A percentile compares a stretch with the other conserved stretches of the same genome.
phyloP scores from a whole-genome alignment of 2,888 invertebrate genomes.

The Hirtodrosophila duncani region DNA sequence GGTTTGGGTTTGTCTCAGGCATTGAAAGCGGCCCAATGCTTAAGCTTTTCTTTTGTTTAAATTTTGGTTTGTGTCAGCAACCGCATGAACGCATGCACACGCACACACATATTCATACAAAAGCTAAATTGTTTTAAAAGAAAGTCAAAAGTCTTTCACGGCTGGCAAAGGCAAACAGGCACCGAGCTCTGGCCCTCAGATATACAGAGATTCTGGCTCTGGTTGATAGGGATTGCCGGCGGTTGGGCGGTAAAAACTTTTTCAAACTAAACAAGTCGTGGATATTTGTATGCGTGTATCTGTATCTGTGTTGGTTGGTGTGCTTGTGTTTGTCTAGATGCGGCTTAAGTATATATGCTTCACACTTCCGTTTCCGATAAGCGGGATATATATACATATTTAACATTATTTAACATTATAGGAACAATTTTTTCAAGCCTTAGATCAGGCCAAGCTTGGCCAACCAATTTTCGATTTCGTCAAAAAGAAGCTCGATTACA shows the following conservation, averaged over 20 bases:
- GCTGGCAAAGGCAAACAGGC: conserved; percentile 42
- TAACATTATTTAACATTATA: too few species aligned
- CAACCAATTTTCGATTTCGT: too few species aligned
- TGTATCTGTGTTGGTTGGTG: conserved; percentile 19
- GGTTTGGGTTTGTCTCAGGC: conserved; percentile 55
- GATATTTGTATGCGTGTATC: conserved; percentile 33
- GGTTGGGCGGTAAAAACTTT: conserved; percentile 30
- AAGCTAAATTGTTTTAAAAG: conserved; percentile 72
- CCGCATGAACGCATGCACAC: conserved; percentile 58
- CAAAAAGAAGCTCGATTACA: too few species aligned
- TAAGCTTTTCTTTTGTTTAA: conserved; percentile 69
- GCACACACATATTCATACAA: conserved; percentile 23
- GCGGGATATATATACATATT: conserved; percentile 6
- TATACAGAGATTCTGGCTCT: too few species aligned
- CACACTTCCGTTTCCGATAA: conserved; percentile 44
- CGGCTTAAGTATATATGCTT: conserved; percentile 25
- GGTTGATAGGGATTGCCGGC: conserved; percentile 3
- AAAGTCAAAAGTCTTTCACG: conserved; percentile 65
- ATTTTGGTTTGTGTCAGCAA: conserved; percentile 72
- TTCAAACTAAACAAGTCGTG: conserved; percentile 68
- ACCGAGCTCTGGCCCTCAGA: too few species aligned
- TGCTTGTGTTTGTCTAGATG: conserved; percentile 22
- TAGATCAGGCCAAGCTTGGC: too few species aligned
- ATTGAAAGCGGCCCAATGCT: conserved; percentile 59
- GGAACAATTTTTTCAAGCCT: too few species aligned